Evolutionary conservation across 2,888 invertebrate species (phyloP).

Genomic region (Caradrina kadenii): DNA sequence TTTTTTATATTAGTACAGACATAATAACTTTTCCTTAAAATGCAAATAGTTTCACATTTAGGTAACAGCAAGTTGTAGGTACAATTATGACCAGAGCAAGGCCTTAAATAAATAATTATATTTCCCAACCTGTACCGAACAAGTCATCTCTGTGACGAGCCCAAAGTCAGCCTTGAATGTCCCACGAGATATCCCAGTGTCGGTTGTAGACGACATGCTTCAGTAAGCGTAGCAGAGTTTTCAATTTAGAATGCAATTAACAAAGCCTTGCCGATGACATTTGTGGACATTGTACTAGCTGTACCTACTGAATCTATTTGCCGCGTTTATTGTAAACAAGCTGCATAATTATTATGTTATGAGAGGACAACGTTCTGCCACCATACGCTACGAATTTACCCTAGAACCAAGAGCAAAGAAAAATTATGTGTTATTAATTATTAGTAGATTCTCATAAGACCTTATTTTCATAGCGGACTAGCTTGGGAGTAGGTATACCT

Average conservation of each 20-base stretch:
- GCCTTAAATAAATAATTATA: not conserved
- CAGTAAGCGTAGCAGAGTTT: constrained; percentile 49
- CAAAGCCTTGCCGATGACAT: constrained; percentile 34
- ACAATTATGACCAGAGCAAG: not conserved
- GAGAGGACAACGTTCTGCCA: no score
- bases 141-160: constrained; percentile 17
- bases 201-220: constrained; percentile 50
- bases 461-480: no score
- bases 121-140: constrained; percentile 4
- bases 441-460: no score
- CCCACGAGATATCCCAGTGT: constrained; percentile 39
- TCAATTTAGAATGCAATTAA: constrained; percentile 52
- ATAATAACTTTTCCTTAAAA: no score
- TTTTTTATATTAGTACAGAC: no score
- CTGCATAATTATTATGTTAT: not conserved
- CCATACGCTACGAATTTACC: no score
- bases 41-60: not conserved
- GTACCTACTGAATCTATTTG: constrained; percentile 7
- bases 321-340: constrained; percentile 34
- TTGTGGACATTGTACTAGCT: constrained; percentile 45
- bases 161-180: constrained; percentile 28
- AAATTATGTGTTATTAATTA: no score
- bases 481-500: no score
- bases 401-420: no score
- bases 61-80: not conserved